Conservation (phyloP, 2,113 vertebrate genomes). For the Phaethornis superciliosus region DNA sequence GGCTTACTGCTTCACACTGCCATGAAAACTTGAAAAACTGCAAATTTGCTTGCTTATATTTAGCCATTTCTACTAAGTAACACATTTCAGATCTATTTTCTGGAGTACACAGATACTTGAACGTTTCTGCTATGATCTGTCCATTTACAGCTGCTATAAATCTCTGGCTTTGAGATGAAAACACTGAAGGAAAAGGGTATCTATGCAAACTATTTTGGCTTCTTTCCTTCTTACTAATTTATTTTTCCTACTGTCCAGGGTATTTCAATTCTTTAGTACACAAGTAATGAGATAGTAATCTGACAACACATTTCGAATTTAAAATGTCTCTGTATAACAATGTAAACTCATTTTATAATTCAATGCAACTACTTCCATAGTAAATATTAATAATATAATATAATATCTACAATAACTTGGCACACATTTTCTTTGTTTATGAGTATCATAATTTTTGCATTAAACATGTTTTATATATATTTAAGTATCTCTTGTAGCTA, state of each 20-base stretch:
- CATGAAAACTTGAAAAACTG: background rate
- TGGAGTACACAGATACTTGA: background rate
- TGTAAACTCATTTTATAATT: background rate
- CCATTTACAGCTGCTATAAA: background rate
- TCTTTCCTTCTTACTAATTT: background rate
- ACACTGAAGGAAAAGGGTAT: background rate
- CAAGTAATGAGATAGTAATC: background rate
- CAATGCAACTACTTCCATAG: background rate
- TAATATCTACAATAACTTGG: background rate
- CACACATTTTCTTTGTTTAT: background rate
- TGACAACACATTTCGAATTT: background rate
- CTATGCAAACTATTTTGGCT: background rate
- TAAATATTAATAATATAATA: background rate
- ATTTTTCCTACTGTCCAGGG: background rate
- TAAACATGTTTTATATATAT: background rate
- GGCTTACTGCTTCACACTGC: background rate
- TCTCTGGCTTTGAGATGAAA: background rate
- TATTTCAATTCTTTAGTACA: background rate
- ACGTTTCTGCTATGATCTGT: background rate
- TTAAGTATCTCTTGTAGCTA: background rate
- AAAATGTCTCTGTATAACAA: background rate
- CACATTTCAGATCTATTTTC: background rate
- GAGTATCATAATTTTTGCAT: background rate
- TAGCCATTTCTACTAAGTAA: background rate
- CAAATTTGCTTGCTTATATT: background rate